Conservation (phyloP, 2,113 vertebrate genomes). For the Arenaria interpres region DNA sequence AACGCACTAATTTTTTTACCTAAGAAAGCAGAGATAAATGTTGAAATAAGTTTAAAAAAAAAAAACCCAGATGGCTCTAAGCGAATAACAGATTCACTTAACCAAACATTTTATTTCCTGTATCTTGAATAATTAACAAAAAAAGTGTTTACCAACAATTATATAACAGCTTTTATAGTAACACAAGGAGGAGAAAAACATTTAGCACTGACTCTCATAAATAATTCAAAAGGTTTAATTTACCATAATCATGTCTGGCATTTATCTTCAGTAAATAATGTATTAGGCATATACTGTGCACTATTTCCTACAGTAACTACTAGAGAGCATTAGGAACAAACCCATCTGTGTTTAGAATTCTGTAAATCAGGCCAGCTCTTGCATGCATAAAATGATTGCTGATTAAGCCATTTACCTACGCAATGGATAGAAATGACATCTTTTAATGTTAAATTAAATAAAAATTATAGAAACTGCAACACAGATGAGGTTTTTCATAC, state of each 20-base stretch:
- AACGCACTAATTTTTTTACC: background rate
- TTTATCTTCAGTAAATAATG: conserved; percentile 72
- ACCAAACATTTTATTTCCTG: conserved; percentile 60
- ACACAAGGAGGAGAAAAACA: conserved; percentile 54
- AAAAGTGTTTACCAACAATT: conserved; percentile 71
- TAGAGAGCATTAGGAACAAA: conserved; percentile 49
- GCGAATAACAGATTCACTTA: conserved; percentile 51
- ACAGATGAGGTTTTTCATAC: conserved; percentile 24
- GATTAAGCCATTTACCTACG: conserved; percentile 63
- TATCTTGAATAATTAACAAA: conserved; percentile 67
- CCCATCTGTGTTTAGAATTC: conserved; percentile 55
- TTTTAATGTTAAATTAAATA: conserved; percentile 63
- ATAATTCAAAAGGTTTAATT: conserved; percentile 73
- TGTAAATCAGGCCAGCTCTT: conserved; percentile 55
- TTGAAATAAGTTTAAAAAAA: background rate
- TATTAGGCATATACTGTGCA: conserved; percentile 46
- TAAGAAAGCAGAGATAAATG: background rate
- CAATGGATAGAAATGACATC: conserved; percentile 21
- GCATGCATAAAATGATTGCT: conserved; percentile 58
- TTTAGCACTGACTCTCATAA: conserved; percentile 66
- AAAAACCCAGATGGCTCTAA: background rate
- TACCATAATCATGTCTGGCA: conserved; percentile 68
- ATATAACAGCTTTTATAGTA: conserved; percentile 65
- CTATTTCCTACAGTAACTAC: conserved; percentile 50
- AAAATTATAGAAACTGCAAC: conserved; percentile 51